Base-by-base conservation (phyloP, 2,888 invertebrate genomes). In the Drosophila mimica region DNA sequence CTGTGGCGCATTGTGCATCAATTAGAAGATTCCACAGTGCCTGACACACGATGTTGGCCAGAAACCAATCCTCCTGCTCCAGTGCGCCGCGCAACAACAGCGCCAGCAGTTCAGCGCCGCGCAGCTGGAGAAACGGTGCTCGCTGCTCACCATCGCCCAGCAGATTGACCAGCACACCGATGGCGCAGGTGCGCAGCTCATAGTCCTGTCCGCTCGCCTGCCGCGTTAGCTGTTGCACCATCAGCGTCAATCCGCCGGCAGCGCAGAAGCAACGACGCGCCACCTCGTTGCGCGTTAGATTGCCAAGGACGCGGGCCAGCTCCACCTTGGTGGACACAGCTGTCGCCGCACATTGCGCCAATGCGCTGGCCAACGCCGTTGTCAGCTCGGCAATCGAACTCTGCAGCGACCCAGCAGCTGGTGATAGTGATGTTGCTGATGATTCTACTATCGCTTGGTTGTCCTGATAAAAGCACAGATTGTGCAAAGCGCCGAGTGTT, bases 81-180 rank as follows among this genome's bases (percentile, higher is more conserved):
- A 95, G 94, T 76, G 94, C 94, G 63, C 94, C 94, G 51, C 94
- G 93, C 60, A 96, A 88, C 59, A 96, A 94, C 48, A 94, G 93
- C 9, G 95, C 93, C 62, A 94, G 82, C 83, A 94, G 93, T 28
- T 92, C 85, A n/a, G 94, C 93, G 1, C 95, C 95, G 56, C 93
- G 93, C 15, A 94, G 89, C 63, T 94, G 93, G 81, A 94, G 93
- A 59, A 95, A 94, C 34, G 94, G 93, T 33, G 92, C 89, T 52
- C 95, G 93, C 69, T 94, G 94, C 78, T 94, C 94, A 79, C 94
- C 94, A 76, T 94, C 95, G 15, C 95, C 94, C 91, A 95, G 95
- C 84, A 97, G 94, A 94, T 97, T 97, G 28, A 97, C 97, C 58
- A 97, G 94, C 46, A 97, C 96, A 2, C 97, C 97, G 66, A 96